Evolutionary conservation across 1,140 invertebrate genomes (phyloP), one percentile per base, ranked within the genome.

Genomic region (Mercenaria mercenaria): DNA sequence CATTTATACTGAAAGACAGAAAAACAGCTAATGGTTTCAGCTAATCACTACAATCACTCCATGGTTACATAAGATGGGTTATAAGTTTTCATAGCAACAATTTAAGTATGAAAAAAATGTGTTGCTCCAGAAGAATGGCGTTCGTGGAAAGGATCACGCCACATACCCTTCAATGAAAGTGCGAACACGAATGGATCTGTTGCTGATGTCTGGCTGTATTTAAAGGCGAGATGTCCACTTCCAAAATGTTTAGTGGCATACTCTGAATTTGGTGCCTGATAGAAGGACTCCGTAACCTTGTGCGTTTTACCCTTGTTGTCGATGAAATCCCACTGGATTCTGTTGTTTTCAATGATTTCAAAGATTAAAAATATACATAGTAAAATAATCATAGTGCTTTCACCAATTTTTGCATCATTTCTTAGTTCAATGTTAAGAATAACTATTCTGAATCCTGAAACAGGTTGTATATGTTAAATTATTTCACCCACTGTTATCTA

Each of bases 31-130:
- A 67, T n/a, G 26, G 26, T 3, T 34, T 79, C 18, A 79, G 32
- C 76, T 79, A 79, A 34, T 52, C 29, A 56, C 76, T 79, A 79
- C 76, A 34, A 79, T 59, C 76, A 79, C 50, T 10, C 50, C 11
- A 56, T 79, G 76, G 10, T 79, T 79, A 52, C 37, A 52, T 18
- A 56, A 79, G 13, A 10, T 79, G 13, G 47, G 47, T 34, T 56
- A 79, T 79, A 79, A 20, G 76, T 79, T 77, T 79, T 41, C 76
- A 79, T 79, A 79, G 76, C 50, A 79, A 79, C 76, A 79, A 29
- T 8, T 8, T 6, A 8, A 15, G 37, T 79, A 79, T 52, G n/a
- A 79, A 39, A 56, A 79, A 56, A 20, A 74, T n/a, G 10, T 37
- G 67, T 18, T 47, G 43, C 74, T 20, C 74, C 41, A 32, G 11